Base-by-base conservation (phyloP, 2,888 invertebrate genomes). In the Geophilus truncorum region DNA sequence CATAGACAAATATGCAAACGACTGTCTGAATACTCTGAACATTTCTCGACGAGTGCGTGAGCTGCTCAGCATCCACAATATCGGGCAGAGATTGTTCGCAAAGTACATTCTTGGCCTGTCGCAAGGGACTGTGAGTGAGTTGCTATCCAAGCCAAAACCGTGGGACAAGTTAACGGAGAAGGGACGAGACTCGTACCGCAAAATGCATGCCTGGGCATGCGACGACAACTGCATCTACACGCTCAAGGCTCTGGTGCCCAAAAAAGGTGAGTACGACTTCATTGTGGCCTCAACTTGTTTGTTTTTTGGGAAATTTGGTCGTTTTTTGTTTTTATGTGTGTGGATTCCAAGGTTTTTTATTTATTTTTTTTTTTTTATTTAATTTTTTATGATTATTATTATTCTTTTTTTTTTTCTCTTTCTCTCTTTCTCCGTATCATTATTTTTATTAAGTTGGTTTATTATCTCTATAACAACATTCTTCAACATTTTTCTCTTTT, bases 91-190 rank as follows among this genome's bases (percentile, higher is more conserved):
- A 82, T 90, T 99, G 85, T 99, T 99, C 89, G 99, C 99, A 85
- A 98, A 98, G 88, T 98, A 98, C 89, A 96, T 99, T 78, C 91
- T 99, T 84, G 98, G 98, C 0, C 89, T 96, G 82, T 97, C 93
- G 83, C 98, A 99, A 88, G 99, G 99, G 82, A 99, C 99, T 28
- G 98, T 99, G 77, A 97, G 97, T 83, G 99, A 99, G 89, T 90
- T 99, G 85, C 91, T 99, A 83, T 98, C 98, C 84, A 99, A 99
- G 87, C 99, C 99, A 80, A 98, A 99, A 87, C 97, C 97, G 15
- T 99, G 99, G 99, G 97, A 98, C 89, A 98, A 98, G 89, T 90
- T 99, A 86, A 99, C 99, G 81, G 99, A 99, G 89, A 99, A 99
- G 88, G 99, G 99, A 40, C 90, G 98, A 81, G 99, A 99, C 90